These are phyloP conservation scores for Resseliella maxima DNA, from an alignment of 2,888 invertebrate genomes.

Conservation along the genomic window DNA sequence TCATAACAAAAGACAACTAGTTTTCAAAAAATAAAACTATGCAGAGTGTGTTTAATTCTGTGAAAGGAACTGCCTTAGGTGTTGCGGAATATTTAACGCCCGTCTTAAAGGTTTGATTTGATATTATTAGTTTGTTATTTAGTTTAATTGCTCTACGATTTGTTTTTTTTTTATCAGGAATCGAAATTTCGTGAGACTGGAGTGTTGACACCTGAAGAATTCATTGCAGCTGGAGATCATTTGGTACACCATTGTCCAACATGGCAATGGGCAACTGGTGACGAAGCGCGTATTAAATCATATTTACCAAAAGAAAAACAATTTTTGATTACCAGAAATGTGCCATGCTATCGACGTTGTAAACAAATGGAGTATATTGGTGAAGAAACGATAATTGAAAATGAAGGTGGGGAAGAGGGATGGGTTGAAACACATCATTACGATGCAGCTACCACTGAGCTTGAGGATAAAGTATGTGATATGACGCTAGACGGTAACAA, in stretches of 20 bases:
- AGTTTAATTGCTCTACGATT: not conserved
- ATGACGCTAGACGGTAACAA: conserved; percentile 84
- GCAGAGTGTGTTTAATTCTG: conserved; percentile 95
- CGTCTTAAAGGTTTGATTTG: conserved; percentile 85
- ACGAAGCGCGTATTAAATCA: conserved; percentile 86
- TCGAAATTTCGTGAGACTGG: conserved; percentile 98
- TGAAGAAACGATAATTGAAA: conserved; percentile 91
- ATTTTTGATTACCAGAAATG: conserved; percentile 95
- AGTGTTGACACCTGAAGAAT: conserved; percentile 98
- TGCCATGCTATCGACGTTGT: conserved; percentile 95
- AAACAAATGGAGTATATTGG: conserved; percentile 75
- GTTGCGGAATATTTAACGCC: conserved; percentile 98
- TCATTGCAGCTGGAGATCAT: conserved; percentile 98
- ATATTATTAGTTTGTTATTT: not conserved
- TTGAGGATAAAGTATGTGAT: conserved; percentile 78
- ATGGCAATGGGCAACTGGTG: conserved; percentile 97
- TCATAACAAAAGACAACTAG: not conserved
- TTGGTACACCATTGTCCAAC: conserved; percentile 99
- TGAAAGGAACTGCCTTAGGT: conserved; percentile 94
- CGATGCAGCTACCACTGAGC: conserved; percentile 70
- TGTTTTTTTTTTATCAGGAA: conserved; percentile 72
- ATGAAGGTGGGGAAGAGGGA: conserved; percentile 85
- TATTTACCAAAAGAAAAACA: conserved; percentile 96
- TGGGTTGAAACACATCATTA: conserved; percentile 98
- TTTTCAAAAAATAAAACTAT: conserved; percentile 68